phyloP scores from a whole-genome alignment of 37 sponge, comb jelly and placozoan species.

The Amphimedon queenslandica region DNA sequence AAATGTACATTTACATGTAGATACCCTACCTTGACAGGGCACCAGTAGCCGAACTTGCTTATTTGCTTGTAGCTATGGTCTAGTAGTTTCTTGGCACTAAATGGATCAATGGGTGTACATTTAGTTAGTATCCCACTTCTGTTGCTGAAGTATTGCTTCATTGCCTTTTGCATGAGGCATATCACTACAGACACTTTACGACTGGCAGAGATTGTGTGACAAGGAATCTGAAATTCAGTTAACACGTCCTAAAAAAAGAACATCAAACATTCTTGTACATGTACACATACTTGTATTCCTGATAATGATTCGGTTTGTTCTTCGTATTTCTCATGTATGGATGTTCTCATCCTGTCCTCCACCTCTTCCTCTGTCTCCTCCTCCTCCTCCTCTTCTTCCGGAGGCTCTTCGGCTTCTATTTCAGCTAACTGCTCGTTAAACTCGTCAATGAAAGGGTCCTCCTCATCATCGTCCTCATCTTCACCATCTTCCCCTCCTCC shows the following conservation, averaged over 20 bases:
- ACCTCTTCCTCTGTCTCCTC: conserved; percentile 80
- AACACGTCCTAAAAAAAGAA: conserved; percentile 64
- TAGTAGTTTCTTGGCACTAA: conserved; percentile 62
- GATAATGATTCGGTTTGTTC: conserved; percentile 55
- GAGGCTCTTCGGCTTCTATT: conserved; percentile 76
- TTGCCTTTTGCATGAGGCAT: conserved; percentile 49
- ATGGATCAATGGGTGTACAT: conserved; percentile 48
- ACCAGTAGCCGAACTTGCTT: conserved; percentile 80
- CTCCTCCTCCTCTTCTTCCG: conserved; percentile 79
- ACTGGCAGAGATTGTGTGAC: conserved; percentile 50
- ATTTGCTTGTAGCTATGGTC: conserved; percentile 81
- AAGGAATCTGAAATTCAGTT: conserved; percentile 66
- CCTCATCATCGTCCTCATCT: conserved; percentile 43
- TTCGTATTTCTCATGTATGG: conserved; percentile 73
- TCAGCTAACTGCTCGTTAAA: conserved; percentile 67
- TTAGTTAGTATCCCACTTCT: conserved; percentile 74
- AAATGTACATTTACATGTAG: neutral
- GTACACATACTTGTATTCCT: conserved; percentile 50
- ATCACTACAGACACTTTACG: conserved; percentile 60
- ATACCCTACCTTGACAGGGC: conserved; percentile 85
- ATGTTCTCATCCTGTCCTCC: conserved; percentile 62
- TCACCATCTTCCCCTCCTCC: conserved; percentile 49
- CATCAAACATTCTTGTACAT: no score
- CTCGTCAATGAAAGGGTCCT: conserved; percentile 37
- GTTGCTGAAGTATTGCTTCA: conserved; percentile 43